Evolutionary conservation across 2,888 invertebrate species (phyloP), one percentile per base, ranked within the genome.

Genomic region (Tricholauxania praeusta): DNA sequence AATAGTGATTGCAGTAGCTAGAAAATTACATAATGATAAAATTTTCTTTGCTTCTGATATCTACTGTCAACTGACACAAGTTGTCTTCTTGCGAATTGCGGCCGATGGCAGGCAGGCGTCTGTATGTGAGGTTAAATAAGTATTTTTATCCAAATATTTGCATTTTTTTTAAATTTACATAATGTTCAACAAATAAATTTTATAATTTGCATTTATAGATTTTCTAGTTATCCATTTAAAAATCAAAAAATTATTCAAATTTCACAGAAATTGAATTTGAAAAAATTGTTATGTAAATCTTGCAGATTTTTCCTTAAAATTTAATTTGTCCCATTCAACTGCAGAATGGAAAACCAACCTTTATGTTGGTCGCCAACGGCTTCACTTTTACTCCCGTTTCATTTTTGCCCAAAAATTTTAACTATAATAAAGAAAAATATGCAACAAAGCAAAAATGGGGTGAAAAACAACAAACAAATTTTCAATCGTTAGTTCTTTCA

Each of bases 341-440:
- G 55, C 47, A 52, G 17, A 14, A 12, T 48, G 60, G 51, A 22
- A 52, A 72, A 76, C 74, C 73, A 65, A 76, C 74, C 76, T 76
- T 72, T n/a, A 71, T 53, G 70, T 69, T 68, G 68, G 71, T 68
- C 51, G 63, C 59, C 28, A 73, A 32, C 66, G 72, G 69, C 53
- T 59, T 59, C 22, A 60, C 52, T 49, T 47, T 32, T 65, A 75
- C 72, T 68, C 72, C 39, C 53, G 74, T 55, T 67, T 77, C 75
- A 63, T 76, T 76, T 68, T 78, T 57, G 74, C 77, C 77, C 72
- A 78, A 52, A 76, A 70, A 76, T 73, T 77, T 77, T 60, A 79
- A 76, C 78, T 78, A 78, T 73, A 79, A 74, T 67, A 73, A 76
- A 71, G 73, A 59, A 71, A 68, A n/a, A 71, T 10, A 71, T 47